Base-by-base conservation (phyloP, 2,888 invertebrate species). In the Fragum sueziense region DNA sequence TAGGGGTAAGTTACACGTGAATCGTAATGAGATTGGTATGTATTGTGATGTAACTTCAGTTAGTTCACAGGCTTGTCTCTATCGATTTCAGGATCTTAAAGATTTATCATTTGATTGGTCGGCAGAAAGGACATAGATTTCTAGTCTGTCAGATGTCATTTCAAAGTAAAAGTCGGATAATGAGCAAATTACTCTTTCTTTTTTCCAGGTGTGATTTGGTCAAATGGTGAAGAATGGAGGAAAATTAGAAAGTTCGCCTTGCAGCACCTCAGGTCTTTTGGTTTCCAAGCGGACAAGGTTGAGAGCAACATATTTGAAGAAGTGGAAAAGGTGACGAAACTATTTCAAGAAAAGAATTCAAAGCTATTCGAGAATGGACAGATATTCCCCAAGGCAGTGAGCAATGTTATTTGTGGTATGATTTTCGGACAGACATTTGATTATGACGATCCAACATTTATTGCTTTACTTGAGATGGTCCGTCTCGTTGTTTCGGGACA, bases 321-420 rank as follows among this genome's bases (percentile, higher is more conserved):
- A 52, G 31, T 52, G 4, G 69, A 69, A 29, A 52, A 27, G 14
- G 29, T 69, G 20, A 27, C n/a, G 7, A 47, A 51, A 52, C 29
- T 41, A 52, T 1, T 52, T 52, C 17, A 52, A 14, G 29, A 29
- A 52, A 25, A 11, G 0, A 52, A 29, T 6, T 29, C 11, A 27
- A 29, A 51, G 11, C 27, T 54, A 25, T 20, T n/a, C 2, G 29
- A 52, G 11, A 27, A 52, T 7, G 14, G 52, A 4, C 52, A 69
- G 4, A 29, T 41, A 1, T 11, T 69, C 1, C 69, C 52, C 29
- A 29, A 52, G 14, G 69, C 69, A 14, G 69, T 52, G 17, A 69
- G 69, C n/a, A 88, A 88, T 62, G 80, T 88, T 31, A 87, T 88
- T 22, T 86, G 85, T 61, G 79, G 79, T 52, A 74, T 88, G 9